phyloP scores from a whole-genome alignment of 1,140 invertebrate genomes.

The Muscidifurax raptorellus region DNA sequence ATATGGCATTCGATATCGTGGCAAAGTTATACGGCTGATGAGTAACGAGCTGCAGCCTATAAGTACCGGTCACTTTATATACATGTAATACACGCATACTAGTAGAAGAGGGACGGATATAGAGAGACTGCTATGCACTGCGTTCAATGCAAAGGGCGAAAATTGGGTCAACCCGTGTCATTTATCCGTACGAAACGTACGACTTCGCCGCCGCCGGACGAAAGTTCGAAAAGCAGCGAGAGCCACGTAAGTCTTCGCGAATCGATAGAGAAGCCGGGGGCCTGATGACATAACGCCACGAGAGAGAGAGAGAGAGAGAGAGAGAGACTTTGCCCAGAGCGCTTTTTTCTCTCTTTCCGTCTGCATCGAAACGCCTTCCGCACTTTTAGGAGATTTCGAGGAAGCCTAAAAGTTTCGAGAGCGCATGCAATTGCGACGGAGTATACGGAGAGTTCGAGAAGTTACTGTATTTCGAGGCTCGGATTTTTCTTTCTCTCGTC shows the following conservation, averaged over 20 bases:
- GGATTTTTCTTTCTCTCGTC: neutral
- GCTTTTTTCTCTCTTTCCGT: constrained; percentile 1
- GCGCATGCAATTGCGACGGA: constrained; percentile 6
- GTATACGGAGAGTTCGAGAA: neutral
- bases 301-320: neutral
- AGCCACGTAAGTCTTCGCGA: constrained; percentile 68
- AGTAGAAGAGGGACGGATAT: constrained; percentile 1
- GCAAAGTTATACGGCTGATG: neutral
- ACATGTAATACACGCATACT: no score
- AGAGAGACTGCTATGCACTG: neutral
- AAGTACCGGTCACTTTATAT: neutral
- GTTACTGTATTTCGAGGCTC: neutral
- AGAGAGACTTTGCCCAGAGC: neutral
- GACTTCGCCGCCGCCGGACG: constrained; percentile 42
- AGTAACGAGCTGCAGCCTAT: constrained; percentile 5
- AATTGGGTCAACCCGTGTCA: constrained; percentile 58
- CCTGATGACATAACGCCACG: constrained; percentile 33
- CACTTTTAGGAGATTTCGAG: constrained; percentile 40
- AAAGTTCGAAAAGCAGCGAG: constrained; percentile 61
- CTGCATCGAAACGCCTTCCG: neutral
- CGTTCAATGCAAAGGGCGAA: neutral
- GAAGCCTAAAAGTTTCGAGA: constrained; percentile 36
- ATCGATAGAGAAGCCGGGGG: constrained; percentile 71
- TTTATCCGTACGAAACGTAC: constrained; percentile 36
- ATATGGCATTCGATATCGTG: neutral